A percentile compares a stretch with the other conserved stretches of the same genome.
phyloP scores from a whole-genome alignment of 64 coral and sea anemone genomes.

The Montipora efflorescens region DNA sequence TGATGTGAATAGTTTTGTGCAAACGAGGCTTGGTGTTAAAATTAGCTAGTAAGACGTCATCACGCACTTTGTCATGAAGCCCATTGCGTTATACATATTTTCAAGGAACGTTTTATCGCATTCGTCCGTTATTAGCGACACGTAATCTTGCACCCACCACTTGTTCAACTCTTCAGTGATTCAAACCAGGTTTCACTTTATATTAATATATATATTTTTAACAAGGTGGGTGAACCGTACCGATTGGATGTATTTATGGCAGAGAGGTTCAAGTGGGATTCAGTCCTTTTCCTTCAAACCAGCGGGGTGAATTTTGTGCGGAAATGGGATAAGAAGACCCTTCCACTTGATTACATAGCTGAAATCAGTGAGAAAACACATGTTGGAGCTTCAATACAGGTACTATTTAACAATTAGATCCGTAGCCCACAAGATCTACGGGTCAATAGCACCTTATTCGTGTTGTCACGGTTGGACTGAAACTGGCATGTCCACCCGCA shows the following conservation, averaged over 20 bases:
- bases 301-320: constrained; percentile 87
- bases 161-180: no score
- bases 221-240: constrained; percentile 79
- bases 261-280: constrained; percentile 87
- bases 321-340: constrained; percentile 29
- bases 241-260: constrained; percentile 89
- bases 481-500: no score
- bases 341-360: constrained; percentile 76
- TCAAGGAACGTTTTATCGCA: no score
- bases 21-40: no score
- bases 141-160: no score
- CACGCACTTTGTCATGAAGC: no score
- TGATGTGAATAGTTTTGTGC: no score
- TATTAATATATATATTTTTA: not conserved
- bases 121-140: no score
- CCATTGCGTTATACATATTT: no score
- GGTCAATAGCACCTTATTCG: not conserved
- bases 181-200: not conserved
- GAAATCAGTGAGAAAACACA: constrained; percentile 75
- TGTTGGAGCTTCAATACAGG: constrained; percentile 71
- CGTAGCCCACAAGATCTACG: no score
- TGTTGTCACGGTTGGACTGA: no score
- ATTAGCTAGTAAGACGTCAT: no score
- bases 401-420: not conserved
- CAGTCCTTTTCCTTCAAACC: constrained; percentile 81